Percentiles rank a stretch among this genome's conserved stretches.
These are phyloP conservation scores for Baronia brevicornis DNA, from an alignment of 2,888 invertebrate genomes.

Conservation along the genomic window DNA sequence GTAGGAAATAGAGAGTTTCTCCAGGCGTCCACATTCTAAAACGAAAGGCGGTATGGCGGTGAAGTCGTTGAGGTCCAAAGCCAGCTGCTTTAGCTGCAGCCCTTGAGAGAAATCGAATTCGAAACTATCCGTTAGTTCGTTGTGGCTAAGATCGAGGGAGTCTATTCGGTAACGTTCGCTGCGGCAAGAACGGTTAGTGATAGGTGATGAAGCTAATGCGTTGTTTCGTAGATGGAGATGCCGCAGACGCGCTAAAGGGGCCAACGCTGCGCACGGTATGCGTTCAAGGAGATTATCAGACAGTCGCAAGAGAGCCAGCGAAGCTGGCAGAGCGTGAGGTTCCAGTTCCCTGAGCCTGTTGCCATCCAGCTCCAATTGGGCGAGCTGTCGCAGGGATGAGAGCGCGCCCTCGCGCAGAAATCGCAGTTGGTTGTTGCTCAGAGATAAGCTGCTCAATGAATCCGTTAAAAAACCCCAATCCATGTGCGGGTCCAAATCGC, in stretches of 20 bases:
- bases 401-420: slow-evolving; percentile 63
- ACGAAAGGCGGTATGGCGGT: slow-evolving; percentile 77
- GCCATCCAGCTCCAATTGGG: slow-evolving; percentile 79
- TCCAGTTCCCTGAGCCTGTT: slow-evolving; percentile 78
- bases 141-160: slow-evolving; percentile 86
- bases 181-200: slow-evolving; percentile 31
- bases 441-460: slow-evolving; percentile 82
- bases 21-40: slow-evolving; percentile 78
- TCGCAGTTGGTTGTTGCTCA: slow-evolving; percentile 85
- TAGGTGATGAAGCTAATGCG: slow-evolving; percentile 28
- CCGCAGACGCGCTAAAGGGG: slow-evolving; percentile 73
- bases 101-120: slow-evolving; percentile 78
- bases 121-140: slow-evolving; percentile 80
- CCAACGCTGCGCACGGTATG: slow-evolving; percentile 74
- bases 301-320: slow-evolving; percentile 78
- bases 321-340: slow-evolving; percentile 74
- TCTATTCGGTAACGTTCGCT: slow-evolving; percentile 77
- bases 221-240: slow-evolving; percentile 78
- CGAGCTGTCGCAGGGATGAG: slow-evolving; percentile 75
- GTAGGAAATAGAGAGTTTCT: slow-evolving; percentile 83
- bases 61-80: slow-evolving; percentile 85
- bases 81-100: slow-evolving; percentile 81
- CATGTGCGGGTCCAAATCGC: slow-evolving; percentile 30
- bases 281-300: slow-evolving; percentile 79
- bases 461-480: slow-evolving; percentile 85